Evolutionary conservation across 2,113 vertebrate species (phyloP).

Genomic region (Copsychus sechellarum): DNA sequence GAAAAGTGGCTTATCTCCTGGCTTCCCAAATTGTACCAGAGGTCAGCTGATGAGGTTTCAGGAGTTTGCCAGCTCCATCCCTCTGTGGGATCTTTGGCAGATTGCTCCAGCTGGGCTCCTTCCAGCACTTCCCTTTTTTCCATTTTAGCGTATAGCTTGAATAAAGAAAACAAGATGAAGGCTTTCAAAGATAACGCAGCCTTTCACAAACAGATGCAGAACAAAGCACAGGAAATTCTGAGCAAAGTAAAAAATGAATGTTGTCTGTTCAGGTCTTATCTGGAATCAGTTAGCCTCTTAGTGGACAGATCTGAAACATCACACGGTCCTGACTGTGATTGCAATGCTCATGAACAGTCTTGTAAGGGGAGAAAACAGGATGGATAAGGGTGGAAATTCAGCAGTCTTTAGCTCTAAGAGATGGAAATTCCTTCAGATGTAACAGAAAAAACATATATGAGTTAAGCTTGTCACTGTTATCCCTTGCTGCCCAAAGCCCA

Average conservation of each 20-base stretch:
- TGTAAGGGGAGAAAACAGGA: not conserved
- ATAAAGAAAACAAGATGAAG: slow-evolving; percentile 58
- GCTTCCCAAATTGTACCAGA: slow-evolving; percentile 12
- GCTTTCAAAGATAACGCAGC: slow-evolving; percentile 21
- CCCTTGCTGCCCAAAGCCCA: not conserved
- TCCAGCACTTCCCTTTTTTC: slow-evolving; percentile 60
- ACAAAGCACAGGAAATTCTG: slow-evolving; percentile 68
- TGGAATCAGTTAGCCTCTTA: slow-evolving; percentile 55
- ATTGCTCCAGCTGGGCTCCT: slow-evolving; percentile 64
- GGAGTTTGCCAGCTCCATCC: slow-evolving; percentile 47
- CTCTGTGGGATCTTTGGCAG: slow-evolving; percentile 38
- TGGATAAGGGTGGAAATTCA: not conserved
- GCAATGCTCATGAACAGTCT: not conserved
- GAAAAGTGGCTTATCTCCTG: slow-evolving; percentile 15
- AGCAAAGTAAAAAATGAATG: slow-evolving; percentile 49
- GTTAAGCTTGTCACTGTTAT: not conserved
- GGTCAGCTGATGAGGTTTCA: slow-evolving; percentile 38
- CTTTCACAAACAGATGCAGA: slow-evolving; percentile 59
- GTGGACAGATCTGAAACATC: slow-evolving; percentile 50
- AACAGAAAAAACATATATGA: not conserved
- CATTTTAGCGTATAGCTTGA: slow-evolving; percentile 20
- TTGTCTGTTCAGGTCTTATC: slow-evolving; percentile 50
- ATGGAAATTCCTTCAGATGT: not conserved
- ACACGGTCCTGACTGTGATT: not conserved
- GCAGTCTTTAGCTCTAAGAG: not conserved